These are phyloP conservation scores for Hemicentrotus pulcherrimus DNA, from an alignment of 35 echinoderm and acorn worm genomes.

Conservation along the genomic window DNA sequence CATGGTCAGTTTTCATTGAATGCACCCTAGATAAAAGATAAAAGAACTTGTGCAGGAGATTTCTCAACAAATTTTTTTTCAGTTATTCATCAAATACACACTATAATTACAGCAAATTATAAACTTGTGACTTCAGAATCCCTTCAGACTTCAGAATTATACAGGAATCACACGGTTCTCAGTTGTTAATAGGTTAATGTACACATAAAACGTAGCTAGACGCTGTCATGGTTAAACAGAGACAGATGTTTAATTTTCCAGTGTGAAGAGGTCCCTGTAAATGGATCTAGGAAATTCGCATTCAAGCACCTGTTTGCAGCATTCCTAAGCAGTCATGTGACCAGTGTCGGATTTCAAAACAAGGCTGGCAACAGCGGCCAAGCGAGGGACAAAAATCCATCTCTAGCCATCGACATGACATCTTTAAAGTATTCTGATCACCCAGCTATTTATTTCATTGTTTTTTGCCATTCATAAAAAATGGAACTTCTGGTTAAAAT, in stretches of 20 bases:
- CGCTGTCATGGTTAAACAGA: neutral
- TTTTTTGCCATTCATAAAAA: slow-evolving; percentile 1
- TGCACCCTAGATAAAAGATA: too few relatives aligned
- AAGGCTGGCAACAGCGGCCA: slow-evolving; percentile 2
- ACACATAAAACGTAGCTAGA: neutral
- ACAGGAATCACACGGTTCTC: too few relatives aligned
- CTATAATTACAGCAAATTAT: too few relatives aligned
- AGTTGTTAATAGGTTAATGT: too few relatives aligned
- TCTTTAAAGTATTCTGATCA: neutral
- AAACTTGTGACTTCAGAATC: too few relatives aligned
- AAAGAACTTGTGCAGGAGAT: too few relatives aligned
- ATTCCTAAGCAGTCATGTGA: slow-evolving; percentile 39
- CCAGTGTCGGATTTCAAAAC: slow-evolving; percentile 30
- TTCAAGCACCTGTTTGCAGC: slow-evolving; percentile 29
- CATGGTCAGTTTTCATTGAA: too few relatives aligned
- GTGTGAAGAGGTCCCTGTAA: neutral
- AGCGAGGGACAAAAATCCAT: slow-evolving; percentile 18
- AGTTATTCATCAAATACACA: too few relatives aligned
- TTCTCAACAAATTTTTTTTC: too few relatives aligned
- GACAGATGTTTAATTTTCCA: neutral
- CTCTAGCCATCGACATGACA: neutral
- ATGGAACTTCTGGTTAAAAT: neutral
- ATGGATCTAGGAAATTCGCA: neutral
- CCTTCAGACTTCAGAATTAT: too few relatives aligned
- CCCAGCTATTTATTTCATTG: neutral